Conservation (phyloP, 23 tunicate species). For the Ascidia mentula region DNA sequence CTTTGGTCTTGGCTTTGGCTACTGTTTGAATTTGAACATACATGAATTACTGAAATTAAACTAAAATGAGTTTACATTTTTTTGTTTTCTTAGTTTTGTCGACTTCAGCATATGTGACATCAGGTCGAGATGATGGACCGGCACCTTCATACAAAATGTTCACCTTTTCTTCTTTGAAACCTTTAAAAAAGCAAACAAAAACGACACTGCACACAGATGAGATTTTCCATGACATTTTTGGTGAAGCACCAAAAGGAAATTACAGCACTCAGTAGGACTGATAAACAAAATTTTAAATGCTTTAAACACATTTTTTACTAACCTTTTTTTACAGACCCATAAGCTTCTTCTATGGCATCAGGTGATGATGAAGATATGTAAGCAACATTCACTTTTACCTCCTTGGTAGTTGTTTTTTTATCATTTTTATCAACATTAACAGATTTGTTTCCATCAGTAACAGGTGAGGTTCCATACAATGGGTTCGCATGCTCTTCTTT, state of each 20-base stretch:
- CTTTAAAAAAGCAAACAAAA: not conserved
- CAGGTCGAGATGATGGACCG: not conserved
- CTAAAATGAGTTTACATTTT: not conserved
- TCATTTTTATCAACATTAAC: not conserved
- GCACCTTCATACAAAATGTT: not conserved
- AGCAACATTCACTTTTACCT: slow-evolving; percentile 7
- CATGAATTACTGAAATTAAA: not conserved
- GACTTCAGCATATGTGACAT: not conserved
- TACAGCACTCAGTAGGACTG: not conserved
- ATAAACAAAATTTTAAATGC: not conserved
- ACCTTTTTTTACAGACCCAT: not conserved
- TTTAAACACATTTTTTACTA: not conserved
- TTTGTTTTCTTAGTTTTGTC: not conserved
- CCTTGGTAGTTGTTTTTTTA: not conserved
- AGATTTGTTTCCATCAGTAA: not conserved
- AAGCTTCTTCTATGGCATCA: not conserved
- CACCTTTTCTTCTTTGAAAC: not conserved
- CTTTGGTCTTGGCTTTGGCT: not conserved
- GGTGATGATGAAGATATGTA: not conserved
- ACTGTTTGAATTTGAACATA: too few species aligned
- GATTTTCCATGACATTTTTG: too few species aligned
- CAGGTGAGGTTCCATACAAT: not conserved
- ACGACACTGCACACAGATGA: too few species aligned
- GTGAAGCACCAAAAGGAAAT: too few species aligned
- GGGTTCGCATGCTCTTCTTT: not conserved